Percentiles rank a stretch among this genome's conserved stretches.
Evolutionary conservation across 2,113 vertebrate genomes (phyloP).

Genomic region (Romanogobio albipinnatus): DNA sequence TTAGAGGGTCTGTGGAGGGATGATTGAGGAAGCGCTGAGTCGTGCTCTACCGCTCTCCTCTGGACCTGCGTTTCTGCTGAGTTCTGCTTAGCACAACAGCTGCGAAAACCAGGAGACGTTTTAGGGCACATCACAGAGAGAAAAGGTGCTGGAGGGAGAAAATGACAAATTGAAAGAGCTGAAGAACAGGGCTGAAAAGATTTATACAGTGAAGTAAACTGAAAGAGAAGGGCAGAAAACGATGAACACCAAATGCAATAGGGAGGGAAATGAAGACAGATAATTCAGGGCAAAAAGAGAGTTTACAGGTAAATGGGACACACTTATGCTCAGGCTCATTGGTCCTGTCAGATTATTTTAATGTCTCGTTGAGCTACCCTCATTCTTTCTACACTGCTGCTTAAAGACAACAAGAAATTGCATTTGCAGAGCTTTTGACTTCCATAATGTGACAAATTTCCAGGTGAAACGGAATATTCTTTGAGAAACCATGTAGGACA

Average conservation of each 20-base stretch:
- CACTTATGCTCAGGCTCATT: conserved; percentile 8
- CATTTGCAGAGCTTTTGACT: not conserved
- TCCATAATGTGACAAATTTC: not conserved
- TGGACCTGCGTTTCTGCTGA: conserved; percentile 42
- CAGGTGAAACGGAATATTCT: not conserved
- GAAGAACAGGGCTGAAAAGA: not conserved
- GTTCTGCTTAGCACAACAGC: conserved; percentile 26
- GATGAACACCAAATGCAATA: not conserved
- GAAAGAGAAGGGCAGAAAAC: conserved; percentile 8
- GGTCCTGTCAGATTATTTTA: conserved; percentile 22
- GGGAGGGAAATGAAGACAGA: not conserved
- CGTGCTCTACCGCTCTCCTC: conserved; percentile 1
- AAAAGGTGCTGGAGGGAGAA: conserved; percentile 19
- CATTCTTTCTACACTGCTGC: not conserved
- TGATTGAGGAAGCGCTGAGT: conserved; percentile 46
- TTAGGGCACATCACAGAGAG: conserved; percentile 23
- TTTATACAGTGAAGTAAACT: not conserved
- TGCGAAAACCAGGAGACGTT: not conserved
- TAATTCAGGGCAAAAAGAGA: not conserved
- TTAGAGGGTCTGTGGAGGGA: conserved; percentile 12
- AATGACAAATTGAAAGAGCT: conserved; percentile 18
- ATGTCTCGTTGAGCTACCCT: not conserved
- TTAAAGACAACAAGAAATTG: not conserved
- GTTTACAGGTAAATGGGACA: conserved; percentile 19
- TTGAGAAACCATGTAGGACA: not conserved